Evolutionary conservation across 2,888 invertebrate genomes (phyloP).

Genomic region (Ennomos quercinarius): DNA sequence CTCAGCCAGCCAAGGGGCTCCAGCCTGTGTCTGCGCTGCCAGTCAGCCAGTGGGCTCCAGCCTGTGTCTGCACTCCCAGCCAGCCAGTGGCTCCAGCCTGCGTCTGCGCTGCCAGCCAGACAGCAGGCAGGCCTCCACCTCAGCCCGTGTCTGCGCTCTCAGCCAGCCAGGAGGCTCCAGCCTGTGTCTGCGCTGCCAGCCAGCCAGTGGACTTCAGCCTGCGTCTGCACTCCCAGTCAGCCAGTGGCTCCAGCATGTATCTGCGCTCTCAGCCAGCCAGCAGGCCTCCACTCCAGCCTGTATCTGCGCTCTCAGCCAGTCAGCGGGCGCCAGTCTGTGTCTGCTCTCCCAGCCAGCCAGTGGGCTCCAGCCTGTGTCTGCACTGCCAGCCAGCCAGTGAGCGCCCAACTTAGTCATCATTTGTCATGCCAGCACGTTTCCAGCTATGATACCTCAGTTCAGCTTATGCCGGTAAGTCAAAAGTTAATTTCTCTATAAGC

Average conservation of each 20-base stretch:
- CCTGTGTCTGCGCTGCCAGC: not conserved
- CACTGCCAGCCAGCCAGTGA: too few relatives aligned
- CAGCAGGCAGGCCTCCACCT: not conserved
- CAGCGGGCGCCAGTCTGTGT: not conserved
- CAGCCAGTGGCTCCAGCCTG: not conserved
- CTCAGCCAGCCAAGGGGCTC: too few relatives aligned
- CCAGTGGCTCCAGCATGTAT: not conserved
- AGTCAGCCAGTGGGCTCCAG: too few relatives aligned
- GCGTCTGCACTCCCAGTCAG: not conserved
- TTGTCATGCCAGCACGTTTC: not conserved
- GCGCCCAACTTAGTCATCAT: too few relatives aligned
- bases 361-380: too few relatives aligned
- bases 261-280: not conserved
- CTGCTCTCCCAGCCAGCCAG: too few relatives aligned
- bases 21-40: too few relatives aligned
- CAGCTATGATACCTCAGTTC: not conserved
- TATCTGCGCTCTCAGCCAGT: not conserved
- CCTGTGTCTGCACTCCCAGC: too few relatives aligned
- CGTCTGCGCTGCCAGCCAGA: not conserved
- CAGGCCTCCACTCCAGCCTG: slow-evolving; percentile 1
- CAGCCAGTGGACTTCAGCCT: not conserved
- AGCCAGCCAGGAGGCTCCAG: slow-evolving; percentile 1
- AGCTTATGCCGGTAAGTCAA: not conserved
- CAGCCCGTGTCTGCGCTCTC: not conserved
- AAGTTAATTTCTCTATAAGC: too few relatives aligned